phyloP scores from a whole-genome alignment of 2,888 invertebrate genomes.

The Netelia inedita region DNA sequence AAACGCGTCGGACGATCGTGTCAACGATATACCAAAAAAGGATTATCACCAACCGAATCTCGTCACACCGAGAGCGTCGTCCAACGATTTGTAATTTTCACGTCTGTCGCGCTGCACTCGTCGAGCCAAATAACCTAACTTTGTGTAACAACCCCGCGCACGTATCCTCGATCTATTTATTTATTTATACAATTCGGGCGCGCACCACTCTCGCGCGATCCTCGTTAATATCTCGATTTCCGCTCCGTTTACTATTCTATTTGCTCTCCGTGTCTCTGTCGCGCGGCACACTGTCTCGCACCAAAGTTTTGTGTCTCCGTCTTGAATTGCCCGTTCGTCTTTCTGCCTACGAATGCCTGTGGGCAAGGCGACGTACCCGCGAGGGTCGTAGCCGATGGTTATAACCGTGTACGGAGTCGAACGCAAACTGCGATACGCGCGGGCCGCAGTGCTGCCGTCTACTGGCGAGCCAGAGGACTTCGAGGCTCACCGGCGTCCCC shows the following conservation, averaged over 20 bases:
- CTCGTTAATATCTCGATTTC: neutral
- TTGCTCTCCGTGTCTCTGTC: neutral
- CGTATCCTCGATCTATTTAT: neutral
- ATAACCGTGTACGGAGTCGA: conserved; percentile 67
- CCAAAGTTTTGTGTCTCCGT: neutral
- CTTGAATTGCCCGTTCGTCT: neutral
- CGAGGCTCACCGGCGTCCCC: conserved; percentile 76
- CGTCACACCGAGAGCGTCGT: neutral
- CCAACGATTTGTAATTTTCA: neutral
- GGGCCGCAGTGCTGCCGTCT: conserved; percentile 85
- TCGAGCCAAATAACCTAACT: neutral
- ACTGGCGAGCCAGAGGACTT: conserved; percentile 78
- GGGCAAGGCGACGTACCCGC: conserved; percentile 54
- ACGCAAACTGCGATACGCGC: conserved; percentile 83
- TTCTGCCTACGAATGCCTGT: conserved; percentile 24
- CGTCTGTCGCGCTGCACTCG: conserved; percentile 16
- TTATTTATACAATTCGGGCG: neutral
- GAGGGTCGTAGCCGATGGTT: conserved; percentile 57
- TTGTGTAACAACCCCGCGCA: neutral
- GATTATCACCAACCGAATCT: conserved; percentile 20
- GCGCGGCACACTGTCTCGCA: conserved; percentile 34
- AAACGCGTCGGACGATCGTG: neutral
- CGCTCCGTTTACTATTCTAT: neutral
- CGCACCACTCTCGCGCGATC: conserved; percentile 7
- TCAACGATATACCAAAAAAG: neutral